Evolutionary conservation across 1,140 invertebrate genomes (phyloP), one percentile per base, ranked within the genome.

Genomic region (Pseudomyrmex pallidus): DNA sequence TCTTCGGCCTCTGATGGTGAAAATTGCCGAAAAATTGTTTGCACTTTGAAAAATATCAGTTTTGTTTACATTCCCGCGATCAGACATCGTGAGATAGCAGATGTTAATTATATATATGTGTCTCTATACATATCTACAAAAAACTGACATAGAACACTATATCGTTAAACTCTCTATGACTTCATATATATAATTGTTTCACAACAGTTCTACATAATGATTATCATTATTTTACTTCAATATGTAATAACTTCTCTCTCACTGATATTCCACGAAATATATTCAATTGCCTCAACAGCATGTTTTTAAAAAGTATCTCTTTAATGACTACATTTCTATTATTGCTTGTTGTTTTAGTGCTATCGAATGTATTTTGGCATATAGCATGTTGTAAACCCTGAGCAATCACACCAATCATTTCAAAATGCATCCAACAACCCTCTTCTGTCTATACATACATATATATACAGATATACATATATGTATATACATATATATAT

Each of bases 71-170:
- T 12, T 72, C 7, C 64, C 54, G 64, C 46, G 64, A 70, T 35
- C 44, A 70, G 52, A 46, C 12, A 2, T 78, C 17, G 59, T 15
- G 2, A 25, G 72, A 74, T 44, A 74, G 46, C n/a, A 90, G 86
- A 91, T 91, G 91, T 89, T 74, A 85, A 87, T 88, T 86, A 88
- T 83, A 92, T 35, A 35, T 35, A 35, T 35, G 35, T 35, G 13
- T 92, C 85, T 94, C 92, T 94, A 94, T 94, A 93, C 93, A 94
- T 94, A 94, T 94, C 93, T 94, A 94, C 92, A 94, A 89, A 91
- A 93, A 90, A 91, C 90, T 93, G 93, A 93, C 92, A 93, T 93
- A 94, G 92, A 92, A 89, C 88, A 93, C 89, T 92, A 92, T 93
- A 91, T 93, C 91, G 90, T 94, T 94, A 93, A 94, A 94, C 92